A percentile compares a stretch with the other conserved stretches of the same genome.
phyloP scores from a whole-genome alignment of 2,797 vertebrate species.

The Acanthornis magna region DNA sequence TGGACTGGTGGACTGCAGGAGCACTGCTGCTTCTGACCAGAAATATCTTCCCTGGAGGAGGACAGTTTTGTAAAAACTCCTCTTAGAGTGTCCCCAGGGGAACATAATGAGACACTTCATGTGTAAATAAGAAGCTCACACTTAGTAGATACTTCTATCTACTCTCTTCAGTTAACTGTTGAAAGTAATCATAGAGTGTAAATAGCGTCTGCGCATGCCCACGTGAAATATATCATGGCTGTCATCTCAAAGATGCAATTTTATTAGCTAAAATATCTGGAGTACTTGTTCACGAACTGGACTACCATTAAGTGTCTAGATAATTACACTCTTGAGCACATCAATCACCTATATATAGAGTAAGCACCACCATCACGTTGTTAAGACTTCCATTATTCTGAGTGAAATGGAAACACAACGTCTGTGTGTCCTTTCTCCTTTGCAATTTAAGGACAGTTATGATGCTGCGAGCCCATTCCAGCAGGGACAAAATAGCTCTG shows the following conservation, averaged over 20 bases:
- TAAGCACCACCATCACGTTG: background rate
- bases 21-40: background rate
- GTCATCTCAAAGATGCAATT: background rate
- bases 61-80: background rate
- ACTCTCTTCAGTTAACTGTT: background rate
- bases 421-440: background rate
- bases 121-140: background rate
- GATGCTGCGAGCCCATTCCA: background rate
- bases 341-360: background rate
- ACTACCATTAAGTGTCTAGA: background rate
- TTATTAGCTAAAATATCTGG: background rate
- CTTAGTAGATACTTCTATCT: background rate
- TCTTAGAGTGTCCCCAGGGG: background rate
- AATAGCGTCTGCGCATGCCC: accelerated
- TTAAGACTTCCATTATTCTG: background rate
- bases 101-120: background rate
- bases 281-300: background rate
- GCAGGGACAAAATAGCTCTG: background rate
- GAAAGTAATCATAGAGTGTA: background rate
- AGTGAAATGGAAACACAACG: background rate
- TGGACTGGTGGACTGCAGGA: background rate
- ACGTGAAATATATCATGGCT: background rate
- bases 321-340: background rate
- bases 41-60: background rate
- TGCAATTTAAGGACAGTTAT: background rate